Percentiles rank a stretch among this genome's conserved stretches.
Evolutionary conservation across 64 coral and sea anemone genomes (phyloP).

Genomic region (Pocillopora verrucosa): DNA sequence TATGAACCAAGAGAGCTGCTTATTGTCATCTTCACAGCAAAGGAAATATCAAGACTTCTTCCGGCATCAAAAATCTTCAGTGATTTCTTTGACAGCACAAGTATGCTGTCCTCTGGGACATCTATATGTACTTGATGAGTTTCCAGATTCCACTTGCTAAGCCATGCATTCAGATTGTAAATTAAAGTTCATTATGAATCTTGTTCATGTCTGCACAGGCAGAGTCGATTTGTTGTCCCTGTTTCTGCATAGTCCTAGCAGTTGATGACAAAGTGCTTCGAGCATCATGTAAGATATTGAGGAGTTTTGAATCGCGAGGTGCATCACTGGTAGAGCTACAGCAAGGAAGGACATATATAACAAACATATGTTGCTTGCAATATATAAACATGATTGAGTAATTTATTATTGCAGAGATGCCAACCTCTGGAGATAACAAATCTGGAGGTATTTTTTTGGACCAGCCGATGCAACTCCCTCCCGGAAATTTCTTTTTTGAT

Average conservation of each 20-base stretch:
- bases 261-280: constrained; percentile 67
- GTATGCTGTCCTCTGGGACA: constrained; percentile 43
- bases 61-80: constrained; percentile 61
- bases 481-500: no score
- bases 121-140: constrained; percentile 53
- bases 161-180: constrained; percentile 87
- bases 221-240: constrained; percentile 91
- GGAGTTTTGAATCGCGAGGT: constrained; percentile 1
- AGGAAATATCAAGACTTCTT: constrained; percentile 37
- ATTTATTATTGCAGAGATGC: neutral
- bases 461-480: no score
- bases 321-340: constrained; percentile 8
- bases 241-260: constrained; percentile 58
- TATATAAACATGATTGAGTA: neutral
- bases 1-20: constrained; percentile 80
- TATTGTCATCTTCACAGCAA: constrained; percentile 68
- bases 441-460: no score
- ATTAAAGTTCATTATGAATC: constrained; percentile 89
- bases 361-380: no score
- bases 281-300: constrained; percentile 75
- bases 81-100: constrained; percentile 48
- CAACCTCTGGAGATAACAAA: no score
- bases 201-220: constrained; percentile 90
- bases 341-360: neutral
- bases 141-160: constrained; percentile 80